Evolutionary conservation across 2,113 vertebrate species (phyloP).

Genomic region (Peromyscus leucopus): DNA sequence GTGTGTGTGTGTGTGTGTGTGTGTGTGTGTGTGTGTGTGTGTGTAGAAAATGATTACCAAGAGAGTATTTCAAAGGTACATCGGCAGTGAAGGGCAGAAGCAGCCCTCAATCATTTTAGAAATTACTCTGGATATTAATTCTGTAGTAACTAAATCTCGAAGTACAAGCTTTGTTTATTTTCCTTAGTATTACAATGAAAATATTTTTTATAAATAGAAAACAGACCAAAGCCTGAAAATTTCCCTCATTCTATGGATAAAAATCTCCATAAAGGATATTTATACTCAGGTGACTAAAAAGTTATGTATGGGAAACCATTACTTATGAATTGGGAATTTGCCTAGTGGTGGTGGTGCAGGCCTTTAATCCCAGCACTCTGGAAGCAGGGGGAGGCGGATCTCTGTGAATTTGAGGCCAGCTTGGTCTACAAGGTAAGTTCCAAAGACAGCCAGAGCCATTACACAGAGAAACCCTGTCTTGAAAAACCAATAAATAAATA

Average conservation of each 20-base stretch:
- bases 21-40: background rate
- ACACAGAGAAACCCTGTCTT: background rate
- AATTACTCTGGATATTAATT: constrained; percentile 51
- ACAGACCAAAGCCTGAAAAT: background rate
- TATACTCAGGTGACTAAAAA: constrained; percentile 24
- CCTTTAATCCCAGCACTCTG: background rate
- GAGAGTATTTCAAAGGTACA: background rate
- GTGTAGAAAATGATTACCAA: background rate
- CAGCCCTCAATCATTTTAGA: background rate
- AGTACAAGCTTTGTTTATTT: background rate
- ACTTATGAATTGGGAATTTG: background rate
- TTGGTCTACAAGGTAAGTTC: background rate
- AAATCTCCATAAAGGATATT: constrained; percentile 30
- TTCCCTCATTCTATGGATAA: background rate
- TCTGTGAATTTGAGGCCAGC: background rate
- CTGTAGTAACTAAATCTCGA: constrained; percentile 17
- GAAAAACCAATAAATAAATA: background rate
- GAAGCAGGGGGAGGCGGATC: background rate
- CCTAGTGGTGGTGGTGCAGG: background rate
- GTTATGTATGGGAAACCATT: background rate
- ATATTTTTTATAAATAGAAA: constrained; percentile 35
- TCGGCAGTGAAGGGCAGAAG: background rate
- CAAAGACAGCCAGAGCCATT: background rate
- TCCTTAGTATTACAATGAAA: constrained; percentile 33
- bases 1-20: background rate